A percentile compares a stretch with the other conserved stretches of the same genome.
These are phyloP conservation scores for Echiichthys vipera DNA, from an alignment of 2,797 vertebrate species.

Conservation along the genomic window DNA sequence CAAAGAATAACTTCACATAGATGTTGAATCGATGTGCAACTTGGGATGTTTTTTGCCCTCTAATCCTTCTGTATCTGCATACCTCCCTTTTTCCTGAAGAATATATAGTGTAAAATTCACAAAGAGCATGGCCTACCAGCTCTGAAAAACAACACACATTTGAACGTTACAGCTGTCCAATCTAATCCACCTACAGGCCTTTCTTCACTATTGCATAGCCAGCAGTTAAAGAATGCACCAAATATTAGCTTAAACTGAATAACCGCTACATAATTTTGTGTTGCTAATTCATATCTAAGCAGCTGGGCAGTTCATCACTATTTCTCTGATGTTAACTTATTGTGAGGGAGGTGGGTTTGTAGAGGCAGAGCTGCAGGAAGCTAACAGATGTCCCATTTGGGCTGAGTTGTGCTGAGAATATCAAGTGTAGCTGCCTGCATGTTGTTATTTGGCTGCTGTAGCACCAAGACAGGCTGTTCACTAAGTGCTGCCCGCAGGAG, in stretches of 20 bases:
- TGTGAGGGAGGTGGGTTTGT: conserved; percentile 61
- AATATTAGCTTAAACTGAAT: conserved; percentile 28
- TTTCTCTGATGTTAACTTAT: conserved; percentile 52
- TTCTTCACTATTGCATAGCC: not conserved
- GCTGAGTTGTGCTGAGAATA: conserved; percentile 72
- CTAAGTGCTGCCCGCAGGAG: conserved; percentile 63
- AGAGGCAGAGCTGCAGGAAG: conserved; percentile 59
- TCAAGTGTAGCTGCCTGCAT: conserved; percentile 62
- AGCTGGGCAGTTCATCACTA: conserved; percentile 55
- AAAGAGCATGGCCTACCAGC: not conserved
- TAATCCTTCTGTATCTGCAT: conserved; percentile 18
- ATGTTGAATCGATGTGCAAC: conserved; percentile 27
- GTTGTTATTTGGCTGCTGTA: conserved; percentile 59
- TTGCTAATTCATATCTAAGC: conserved; percentile 62
- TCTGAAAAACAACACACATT: not conserved
- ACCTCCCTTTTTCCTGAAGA: not conserved
- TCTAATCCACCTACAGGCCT: too few species aligned
- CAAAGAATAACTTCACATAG: conserved; percentile 4
- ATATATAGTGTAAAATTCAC: not conserved
- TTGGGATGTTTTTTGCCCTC: conserved; percentile 7
- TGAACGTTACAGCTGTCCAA: not conserved
- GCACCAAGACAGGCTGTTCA: conserved; percentile 60
- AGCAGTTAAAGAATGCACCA: not conserved
- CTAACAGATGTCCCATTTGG: conserved; percentile 79
- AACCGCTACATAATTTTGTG: conserved; percentile 41